These are phyloP conservation scores for Neodiprion fabricii DNA, from an alignment of 1,140 invertebrate species.

Conservation along the genomic window DNA sequence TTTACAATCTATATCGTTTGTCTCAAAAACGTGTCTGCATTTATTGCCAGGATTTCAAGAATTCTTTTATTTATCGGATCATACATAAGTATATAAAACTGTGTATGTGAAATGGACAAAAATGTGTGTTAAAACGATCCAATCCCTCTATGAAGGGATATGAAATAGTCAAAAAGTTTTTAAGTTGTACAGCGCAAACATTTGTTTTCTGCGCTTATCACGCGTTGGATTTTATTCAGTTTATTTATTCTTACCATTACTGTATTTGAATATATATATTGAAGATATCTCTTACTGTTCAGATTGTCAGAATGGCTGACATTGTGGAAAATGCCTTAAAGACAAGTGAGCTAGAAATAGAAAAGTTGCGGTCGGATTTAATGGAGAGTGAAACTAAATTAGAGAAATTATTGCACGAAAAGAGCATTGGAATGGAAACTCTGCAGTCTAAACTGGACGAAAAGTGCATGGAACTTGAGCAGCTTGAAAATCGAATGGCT, in stretches of 20 bases:
- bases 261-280: slow-evolving; percentile 16
- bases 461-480: slow-evolving; percentile 38
- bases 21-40: too few relatives aligned
- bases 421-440: slow-evolving; percentile 28
- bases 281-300: slow-evolving; percentile 39
- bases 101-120: too few relatives aligned
- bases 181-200: too few relatives aligned
- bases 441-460: slow-evolving; percentile 39
- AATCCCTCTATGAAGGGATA: too few relatives aligned
- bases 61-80: too few relatives aligned
- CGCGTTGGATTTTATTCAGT: too few relatives aligned
- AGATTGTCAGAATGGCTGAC: slow-evolving; percentile 44
- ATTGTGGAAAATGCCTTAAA: slow-evolving; percentile 41
- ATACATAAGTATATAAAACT: too few relatives aligned
- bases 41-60: too few relatives aligned
- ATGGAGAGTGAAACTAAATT: slow-evolving; percentile 35
- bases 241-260: background rate
- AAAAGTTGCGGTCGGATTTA: slow-evolving; percentile 39
- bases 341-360: slow-evolving; percentile 36
- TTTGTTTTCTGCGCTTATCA: too few relatives aligned
- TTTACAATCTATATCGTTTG: background rate
- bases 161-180: too few relatives aligned
- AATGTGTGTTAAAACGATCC: too few relatives aligned
- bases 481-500: slow-evolving; percentile 39
- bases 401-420: slow-evolving; percentile 34